A percentile compares a stretch with the other conserved stretches of the same genome.
Evolutionary conservation across 2,797 vertebrate species (phyloP).

Genomic region (Anabas testudineus): DNA sequence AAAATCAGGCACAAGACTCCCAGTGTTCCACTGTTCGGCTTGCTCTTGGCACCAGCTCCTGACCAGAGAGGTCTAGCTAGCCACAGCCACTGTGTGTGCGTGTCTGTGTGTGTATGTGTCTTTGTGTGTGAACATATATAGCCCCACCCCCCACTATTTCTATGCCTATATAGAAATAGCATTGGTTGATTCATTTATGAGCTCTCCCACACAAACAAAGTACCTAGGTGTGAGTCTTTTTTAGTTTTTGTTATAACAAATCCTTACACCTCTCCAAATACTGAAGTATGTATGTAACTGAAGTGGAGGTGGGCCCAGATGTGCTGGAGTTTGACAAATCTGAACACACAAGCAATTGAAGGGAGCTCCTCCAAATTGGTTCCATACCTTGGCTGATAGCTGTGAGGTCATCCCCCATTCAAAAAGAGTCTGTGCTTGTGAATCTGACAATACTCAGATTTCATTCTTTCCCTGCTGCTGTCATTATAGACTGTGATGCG

Average conservation of each 20-base stretch:
- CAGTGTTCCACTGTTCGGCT: slow-evolving; percentile 81
- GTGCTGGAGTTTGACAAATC: slow-evolving; percentile 74
- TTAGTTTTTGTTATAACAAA: slow-evolving; percentile 69
- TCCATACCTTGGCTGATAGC: slow-evolving; percentile 81
- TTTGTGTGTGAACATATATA: slow-evolving; percentile 73
- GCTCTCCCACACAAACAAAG: slow-evolving; percentile 71
- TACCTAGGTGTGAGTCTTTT: slow-evolving; percentile 71
- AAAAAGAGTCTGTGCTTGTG: slow-evolving; percentile 52
- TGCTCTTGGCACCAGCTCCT: slow-evolving; percentile 81
- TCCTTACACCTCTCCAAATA: slow-evolving; percentile 18
- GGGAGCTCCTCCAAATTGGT: slow-evolving; percentile 79
- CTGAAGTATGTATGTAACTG: slow-evolving; percentile 58
- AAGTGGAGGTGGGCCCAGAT: slow-evolving; percentile 74
- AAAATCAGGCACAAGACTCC: slow-evolving; percentile 83
- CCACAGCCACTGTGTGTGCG: slow-evolving; percentile 74
- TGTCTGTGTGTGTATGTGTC: slow-evolving; percentile 50
- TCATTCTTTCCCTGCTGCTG: slow-evolving; percentile 64
- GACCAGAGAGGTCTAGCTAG: slow-evolving; percentile 80
- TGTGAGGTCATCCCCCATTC: slow-evolving; percentile 77
- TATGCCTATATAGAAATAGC: slow-evolving; percentile 73
- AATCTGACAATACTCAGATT: slow-evolving; percentile 63
- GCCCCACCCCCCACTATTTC: slow-evolving; percentile 50
- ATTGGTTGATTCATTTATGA: slow-evolving; percentile 75
- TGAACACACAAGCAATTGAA: slow-evolving; percentile 72
- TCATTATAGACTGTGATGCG: slow-evolving; percentile 57